A percentile compares a stretch with the other conserved stretches of the same genome.
Conservation (phyloP, 1,140 invertebrate species). For the Tetraneura akinire region DNA sequence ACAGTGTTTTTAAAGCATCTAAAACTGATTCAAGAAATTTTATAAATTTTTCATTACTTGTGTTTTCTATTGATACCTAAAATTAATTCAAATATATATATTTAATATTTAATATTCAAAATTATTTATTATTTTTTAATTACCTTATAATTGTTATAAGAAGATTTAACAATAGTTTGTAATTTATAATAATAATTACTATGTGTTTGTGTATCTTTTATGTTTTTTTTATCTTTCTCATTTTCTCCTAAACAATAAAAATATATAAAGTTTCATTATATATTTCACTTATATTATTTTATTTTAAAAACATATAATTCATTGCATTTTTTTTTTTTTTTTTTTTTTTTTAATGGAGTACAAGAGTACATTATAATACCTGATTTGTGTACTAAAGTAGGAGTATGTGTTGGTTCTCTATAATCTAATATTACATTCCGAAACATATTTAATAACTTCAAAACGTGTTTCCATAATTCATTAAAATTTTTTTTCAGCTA, state of each 20-base stretch:
- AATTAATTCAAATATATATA: neutral
- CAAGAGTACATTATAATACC: no score
- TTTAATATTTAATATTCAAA: neutral
- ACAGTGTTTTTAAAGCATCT: conserved; percentile 56
- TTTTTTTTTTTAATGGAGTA: no score
- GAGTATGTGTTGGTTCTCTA: conserved; percentile 37
- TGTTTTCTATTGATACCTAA: conserved; percentile 63
- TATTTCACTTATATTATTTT: neutral
- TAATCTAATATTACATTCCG: conserved; percentile 42
- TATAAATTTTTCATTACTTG: conserved; percentile 58
- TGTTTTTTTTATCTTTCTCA: conserved; percentile 30
- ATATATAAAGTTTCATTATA: neutral
- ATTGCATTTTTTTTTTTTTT: no score
- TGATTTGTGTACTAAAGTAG: conserved; percentile 14
- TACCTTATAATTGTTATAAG: conserved; percentile 46
- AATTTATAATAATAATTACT: conserved; percentile 44
- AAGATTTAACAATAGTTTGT: conserved; percentile 32
- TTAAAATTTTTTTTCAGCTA: conserved; percentile 44
- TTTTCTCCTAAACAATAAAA: conserved; percentile 15
- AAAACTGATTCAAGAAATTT: conserved; percentile 56
- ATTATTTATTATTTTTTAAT: conserved; percentile 19
- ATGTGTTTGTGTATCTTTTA: neutral
- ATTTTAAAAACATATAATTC: no score
- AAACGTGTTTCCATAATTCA: conserved; percentile 52
- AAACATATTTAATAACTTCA: conserved; percentile 37